Evolutionary conservation across 2,888 invertebrate species (phyloP).

Genomic region (Leuctra nigra): DNA sequence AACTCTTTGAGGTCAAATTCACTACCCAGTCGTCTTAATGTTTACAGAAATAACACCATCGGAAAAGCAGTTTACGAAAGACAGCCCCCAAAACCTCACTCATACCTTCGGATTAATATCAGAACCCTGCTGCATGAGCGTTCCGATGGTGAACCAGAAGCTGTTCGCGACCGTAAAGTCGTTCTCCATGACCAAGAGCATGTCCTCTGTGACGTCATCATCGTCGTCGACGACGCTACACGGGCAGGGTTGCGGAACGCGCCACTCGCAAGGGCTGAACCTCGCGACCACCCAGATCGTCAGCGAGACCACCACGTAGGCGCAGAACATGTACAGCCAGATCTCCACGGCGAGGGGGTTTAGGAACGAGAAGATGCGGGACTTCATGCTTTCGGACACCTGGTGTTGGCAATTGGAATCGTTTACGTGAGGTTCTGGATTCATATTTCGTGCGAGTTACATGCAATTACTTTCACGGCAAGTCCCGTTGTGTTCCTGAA

Average conservation of each 20-base stretch:
- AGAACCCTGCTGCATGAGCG: constrained; percentile 50
- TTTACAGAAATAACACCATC: too few species aligned
- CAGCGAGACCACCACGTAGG: constrained; percentile 48
- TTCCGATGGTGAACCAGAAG: constrained; percentile 54
- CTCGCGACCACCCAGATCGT: constrained; percentile 51
- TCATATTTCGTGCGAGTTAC: too few species aligned
- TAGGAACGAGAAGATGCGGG: constrained; percentile 49
- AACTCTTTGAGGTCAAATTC: too few species aligned
- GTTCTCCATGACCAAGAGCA: constrained; percentile 43
- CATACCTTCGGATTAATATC: constrained; percentile 45
- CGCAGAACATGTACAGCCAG: constrained; percentile 49
- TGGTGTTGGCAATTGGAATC: too few species aligned
- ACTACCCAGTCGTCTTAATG: too few species aligned
- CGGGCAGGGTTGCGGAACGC: constrained; percentile 35
- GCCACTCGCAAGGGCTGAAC: constrained; percentile 52
- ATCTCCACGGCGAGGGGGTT: constrained; percentile 51
- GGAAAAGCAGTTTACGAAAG: too few species aligned
- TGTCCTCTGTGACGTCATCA: too few species aligned
- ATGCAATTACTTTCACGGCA: too few species aligned
- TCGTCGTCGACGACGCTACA: constrained; percentile 14
- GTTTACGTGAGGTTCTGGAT: too few species aligned
- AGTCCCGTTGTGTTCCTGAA: too few species aligned
- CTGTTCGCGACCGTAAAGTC: constrained; percentile 52
- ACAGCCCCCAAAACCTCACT: too few species aligned
- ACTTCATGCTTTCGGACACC: constrained; percentile 43